Evolutionary conservation across 2,113 vertebrate species (phyloP).

Genomic region (Motacilla alba): DNA sequence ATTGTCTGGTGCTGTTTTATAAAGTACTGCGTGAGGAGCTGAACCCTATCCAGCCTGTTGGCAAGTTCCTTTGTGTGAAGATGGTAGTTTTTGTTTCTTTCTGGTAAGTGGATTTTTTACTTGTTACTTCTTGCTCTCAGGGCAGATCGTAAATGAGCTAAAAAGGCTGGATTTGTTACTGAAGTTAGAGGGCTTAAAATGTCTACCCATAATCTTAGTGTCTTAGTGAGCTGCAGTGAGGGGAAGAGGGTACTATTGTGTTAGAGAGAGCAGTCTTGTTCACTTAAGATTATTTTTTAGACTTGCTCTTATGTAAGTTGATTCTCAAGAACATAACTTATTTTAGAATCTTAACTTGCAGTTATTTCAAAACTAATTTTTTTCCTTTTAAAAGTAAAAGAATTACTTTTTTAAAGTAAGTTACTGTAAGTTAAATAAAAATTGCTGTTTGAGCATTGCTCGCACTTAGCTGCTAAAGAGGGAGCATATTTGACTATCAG

Average conservation of each 20-base stretch:
- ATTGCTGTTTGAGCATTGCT: neutral
- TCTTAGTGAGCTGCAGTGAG: neutral
- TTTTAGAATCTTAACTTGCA: neutral
- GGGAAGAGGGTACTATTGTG: neutral
- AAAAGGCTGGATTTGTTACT: neutral
- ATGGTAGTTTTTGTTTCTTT: conserved; percentile 98
- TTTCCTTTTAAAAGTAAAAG: neutral
- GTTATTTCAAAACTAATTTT: neutral
- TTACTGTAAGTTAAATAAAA: neutral
- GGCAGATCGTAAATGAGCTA: neutral
- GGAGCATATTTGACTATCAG: neutral
- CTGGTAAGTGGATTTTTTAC: conserved; percentile 79
- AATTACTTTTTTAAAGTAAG: neutral
- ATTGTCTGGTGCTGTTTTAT: conserved; percentile 97
- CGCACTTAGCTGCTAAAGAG: neutral
- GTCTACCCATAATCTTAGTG: neutral
- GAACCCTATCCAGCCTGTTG: conserved; percentile 91
- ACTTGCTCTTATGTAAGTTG: neutral
- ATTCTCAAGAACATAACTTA: neutral
- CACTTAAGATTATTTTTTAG: neutral
- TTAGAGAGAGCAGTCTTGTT: neutral
- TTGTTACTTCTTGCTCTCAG: neutral
- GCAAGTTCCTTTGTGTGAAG: conserved; percentile 98
- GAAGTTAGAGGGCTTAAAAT: neutral
- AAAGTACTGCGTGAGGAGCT: conserved; percentile 91